Evolutionary conservation across 2,797 vertebrate genomes (phyloP).

Genomic region (Cossypha niveicapilla): DNA sequence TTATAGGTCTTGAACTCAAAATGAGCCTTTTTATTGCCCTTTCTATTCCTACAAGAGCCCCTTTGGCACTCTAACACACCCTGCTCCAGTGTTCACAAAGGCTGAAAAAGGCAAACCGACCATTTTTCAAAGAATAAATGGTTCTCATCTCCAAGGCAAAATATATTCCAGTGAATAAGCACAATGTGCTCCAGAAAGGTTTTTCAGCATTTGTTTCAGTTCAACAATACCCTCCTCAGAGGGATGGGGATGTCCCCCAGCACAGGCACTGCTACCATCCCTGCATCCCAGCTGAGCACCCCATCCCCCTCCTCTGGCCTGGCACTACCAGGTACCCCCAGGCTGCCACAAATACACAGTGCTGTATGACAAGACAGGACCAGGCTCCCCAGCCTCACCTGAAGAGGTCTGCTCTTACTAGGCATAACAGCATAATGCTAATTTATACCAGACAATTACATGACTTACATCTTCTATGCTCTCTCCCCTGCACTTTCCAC

Average conservation of each 20-base stretch:
- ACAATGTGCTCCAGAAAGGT: constrained; percentile 18
- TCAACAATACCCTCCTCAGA: not conserved
- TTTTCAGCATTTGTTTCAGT: not conserved
- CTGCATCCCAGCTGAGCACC: not conserved
- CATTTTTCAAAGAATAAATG: constrained; percentile 1
- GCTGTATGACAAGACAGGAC: not conserved
- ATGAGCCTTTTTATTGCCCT: not conserved
- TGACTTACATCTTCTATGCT: not conserved
- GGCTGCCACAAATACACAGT: not conserved
- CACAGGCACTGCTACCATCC: not conserved
- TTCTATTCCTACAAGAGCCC: not conserved
- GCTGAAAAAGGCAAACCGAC: constrained; percentile 11
- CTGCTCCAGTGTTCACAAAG: not conserved
- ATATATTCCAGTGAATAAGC: constrained; percentile 34
- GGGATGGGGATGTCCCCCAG: not conserved
- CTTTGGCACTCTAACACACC: not conserved
- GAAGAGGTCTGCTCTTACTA: not conserved
- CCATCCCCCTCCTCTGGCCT: not conserved
- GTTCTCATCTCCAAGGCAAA: constrained; percentile 36
- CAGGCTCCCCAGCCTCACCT: not conserved
- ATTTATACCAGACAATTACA: not conserved
- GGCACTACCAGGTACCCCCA: not conserved
- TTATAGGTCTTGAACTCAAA: constrained; percentile 8
- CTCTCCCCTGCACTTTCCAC: not conserved
- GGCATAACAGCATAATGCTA: not conserved